Percentiles rank a stretch among this genome's conserved stretches.
Evolutionary conservation across 2,113 vertebrate genomes (phyloP).

Genomic region (Candoia aspera): DNA sequence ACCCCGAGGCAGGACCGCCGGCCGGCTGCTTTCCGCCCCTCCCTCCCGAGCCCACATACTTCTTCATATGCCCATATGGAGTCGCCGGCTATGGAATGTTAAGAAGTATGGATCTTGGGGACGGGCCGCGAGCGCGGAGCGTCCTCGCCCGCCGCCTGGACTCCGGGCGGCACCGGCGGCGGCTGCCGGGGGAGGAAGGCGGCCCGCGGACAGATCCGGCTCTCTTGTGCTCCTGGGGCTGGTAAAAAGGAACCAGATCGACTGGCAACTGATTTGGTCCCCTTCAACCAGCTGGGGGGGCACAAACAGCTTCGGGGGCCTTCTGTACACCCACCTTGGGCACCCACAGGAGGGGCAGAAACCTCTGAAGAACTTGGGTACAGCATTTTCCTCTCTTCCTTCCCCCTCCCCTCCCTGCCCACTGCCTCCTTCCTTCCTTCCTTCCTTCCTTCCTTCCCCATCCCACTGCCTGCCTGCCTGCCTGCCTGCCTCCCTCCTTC

Average conservation of each 20-base stretch:
- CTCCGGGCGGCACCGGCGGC: neutral
- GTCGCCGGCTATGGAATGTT: slow-evolving; percentile 75
- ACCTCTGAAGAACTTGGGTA: neutral
- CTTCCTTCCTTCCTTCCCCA: neutral
- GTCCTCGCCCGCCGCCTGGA: neutral
- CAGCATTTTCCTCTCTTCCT: too few species aligned
- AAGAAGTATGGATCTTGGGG: slow-evolving; percentile 77
- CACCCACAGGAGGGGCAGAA: neutral
- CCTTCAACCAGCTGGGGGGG: slow-evolving; percentile 78
- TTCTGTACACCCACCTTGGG: neutral
- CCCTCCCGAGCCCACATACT: slow-evolving; percentile 74
- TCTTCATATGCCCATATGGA: slow-evolving; percentile 80
- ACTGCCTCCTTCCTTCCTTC: neutral
- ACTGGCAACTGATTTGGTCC: slow-evolving; percentile 76
- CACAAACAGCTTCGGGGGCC: neutral
- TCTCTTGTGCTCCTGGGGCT: slow-evolving; percentile 63
- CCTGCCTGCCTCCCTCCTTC: too few species aligned
- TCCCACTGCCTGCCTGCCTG: too few species aligned
- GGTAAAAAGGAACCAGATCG: slow-evolving; percentile 81
- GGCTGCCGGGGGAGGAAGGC: too few species aligned
- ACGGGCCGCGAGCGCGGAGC: slow-evolving; percentile 41
- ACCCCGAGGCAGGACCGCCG: accelerated
- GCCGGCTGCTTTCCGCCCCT: neutral
- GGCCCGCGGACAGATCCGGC: neutral
- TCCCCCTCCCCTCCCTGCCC: neutral